These are phyloP conservation scores for Ectropis grisescens DNA, from an alignment of 1,140 invertebrate species.

Conservation along the genomic window DNA sequence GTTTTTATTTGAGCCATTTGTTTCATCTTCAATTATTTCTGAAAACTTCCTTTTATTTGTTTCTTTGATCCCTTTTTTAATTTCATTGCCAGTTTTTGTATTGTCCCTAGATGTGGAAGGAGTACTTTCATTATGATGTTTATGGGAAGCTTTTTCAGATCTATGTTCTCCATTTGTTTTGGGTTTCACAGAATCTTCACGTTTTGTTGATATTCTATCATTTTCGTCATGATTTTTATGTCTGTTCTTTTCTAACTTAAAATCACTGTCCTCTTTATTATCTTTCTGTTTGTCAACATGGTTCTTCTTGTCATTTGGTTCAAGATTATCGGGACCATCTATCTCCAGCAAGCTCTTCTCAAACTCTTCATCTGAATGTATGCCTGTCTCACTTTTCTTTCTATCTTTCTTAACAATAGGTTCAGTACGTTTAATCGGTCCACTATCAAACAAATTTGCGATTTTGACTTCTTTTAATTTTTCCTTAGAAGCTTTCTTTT, in stretches of 20 bases:
- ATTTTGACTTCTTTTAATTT: constrained; percentile 47
- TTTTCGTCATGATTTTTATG: constrained; percentile 4
- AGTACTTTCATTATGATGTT: no score
- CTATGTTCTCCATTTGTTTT: no score
- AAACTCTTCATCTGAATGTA: constrained; percentile 79
- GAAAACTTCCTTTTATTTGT: constrained; percentile 40
- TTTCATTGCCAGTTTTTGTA: constrained; percentile 13
- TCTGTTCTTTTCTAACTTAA: no score
- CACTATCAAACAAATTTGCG: constrained; percentile 44
- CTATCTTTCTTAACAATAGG: constrained; percentile 45
- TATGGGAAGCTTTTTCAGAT: no score
- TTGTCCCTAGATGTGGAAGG: no score
- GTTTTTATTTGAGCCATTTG: no score
- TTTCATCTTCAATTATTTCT: constrained; percentile 28
- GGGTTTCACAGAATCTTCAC: no score
- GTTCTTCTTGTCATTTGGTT: constrained; percentile 5
- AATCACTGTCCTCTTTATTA: no score
- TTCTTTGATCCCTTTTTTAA: constrained; percentile 26
- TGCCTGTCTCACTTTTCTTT: constrained; percentile 64
- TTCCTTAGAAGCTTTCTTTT: constrained; percentile 24
- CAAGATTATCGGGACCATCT: constrained; percentile 55
- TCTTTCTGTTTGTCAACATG: no score
- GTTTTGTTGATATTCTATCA: constrained; percentile 3
- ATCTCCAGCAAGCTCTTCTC: constrained; percentile 75
- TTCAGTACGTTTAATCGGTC: constrained; percentile 53